Evolutionary conservation across 2,797 vertebrate species (phyloP), one percentile per base, ranked within the genome.

Genomic region (Diplodus puntazzo): DNA sequence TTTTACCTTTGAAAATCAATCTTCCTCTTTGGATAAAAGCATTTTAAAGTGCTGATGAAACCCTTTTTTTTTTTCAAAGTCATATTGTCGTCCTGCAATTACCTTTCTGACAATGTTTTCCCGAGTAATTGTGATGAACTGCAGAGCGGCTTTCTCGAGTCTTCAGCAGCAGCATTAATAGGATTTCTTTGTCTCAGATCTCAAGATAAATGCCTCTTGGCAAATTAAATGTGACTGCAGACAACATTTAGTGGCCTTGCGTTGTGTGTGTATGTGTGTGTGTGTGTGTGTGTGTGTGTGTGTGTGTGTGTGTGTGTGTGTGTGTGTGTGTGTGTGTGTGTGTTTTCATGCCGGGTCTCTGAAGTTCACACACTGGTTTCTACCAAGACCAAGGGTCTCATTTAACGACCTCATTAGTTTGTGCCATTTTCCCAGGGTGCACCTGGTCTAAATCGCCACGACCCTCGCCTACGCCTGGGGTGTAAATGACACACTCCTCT

Each of bases 391-490:
- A 81, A 87, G 86, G 85, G 86, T 87, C 89, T 90, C 71, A 88
- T 93, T 94, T 92, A 90, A 85, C 90, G 81, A 83, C 83, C 90
- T 95, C 92, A 95, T 95, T 95, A 95, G 86, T 73, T 79, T 81
- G 88, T 86, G 82, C 83, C 86, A 75, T 86, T 93, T 84, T 88
- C 81, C 83, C 77, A 86, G 65, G 70, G 74, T 87, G 81, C 93
- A 94, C 92, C 92, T 95, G 94, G 90, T 87, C 84, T 81, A 82
- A 83, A 90, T 89, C 85, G 79, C 77, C 85, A 65, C 34, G 48
- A 83, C 85, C 79, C 77, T 89, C 83, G 77, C 93, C 91, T 83
- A 93, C 86, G 55, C 86, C 73, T 55, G 52, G 27, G 25, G 73
- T 77, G 70, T 80, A 87, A 84, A 90, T 88, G 80, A 87, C 89